A percentile compares a stretch with the other conserved stretches of the same genome.
These are phyloP conservation scores for Mantis religiosa DNA, from an alignment of 2,888 invertebrate species.

Conservation along the genomic window DNA sequence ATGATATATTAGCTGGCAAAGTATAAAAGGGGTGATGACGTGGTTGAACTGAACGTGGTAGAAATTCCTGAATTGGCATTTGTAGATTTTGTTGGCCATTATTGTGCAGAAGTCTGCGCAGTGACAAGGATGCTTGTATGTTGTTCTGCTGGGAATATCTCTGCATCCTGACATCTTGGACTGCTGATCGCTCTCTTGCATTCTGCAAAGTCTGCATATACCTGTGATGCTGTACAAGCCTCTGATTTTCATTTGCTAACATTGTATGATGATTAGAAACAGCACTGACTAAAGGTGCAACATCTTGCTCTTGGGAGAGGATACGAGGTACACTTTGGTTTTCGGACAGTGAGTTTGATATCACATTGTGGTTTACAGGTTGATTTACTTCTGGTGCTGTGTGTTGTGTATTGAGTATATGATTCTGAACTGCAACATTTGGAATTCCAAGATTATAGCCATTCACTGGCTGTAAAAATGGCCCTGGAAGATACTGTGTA, in stretches of 20 bases:
- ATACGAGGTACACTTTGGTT: neutral
- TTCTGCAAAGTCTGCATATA: neutral
- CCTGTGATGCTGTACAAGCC: neutral
- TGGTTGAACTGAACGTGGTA: neutral
- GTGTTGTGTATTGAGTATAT: neutral
- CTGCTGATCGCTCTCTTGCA: neutral
- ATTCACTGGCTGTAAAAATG: neutral
- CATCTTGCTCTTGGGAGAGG: neutral
- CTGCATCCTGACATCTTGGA: neutral
- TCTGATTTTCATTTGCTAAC: neutral
- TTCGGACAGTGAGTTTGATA: neutral
- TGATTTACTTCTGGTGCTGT: neutral
- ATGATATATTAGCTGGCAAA: neutral
- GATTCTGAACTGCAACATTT: neutral
- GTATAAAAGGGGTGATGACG: neutral
- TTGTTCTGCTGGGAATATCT: neutral
- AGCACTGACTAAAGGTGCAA: neutral
- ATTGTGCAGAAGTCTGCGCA: neutral
- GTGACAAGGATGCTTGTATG: neutral
- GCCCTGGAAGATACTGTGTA: neutral
- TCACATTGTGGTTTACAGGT: neutral
- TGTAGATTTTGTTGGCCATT: neutral
- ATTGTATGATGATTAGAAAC: neutral
- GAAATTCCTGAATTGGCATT: no score
- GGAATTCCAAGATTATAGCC: neutral